Evolutionary conservation across 30 jellyfish, hydroid and myxozoan species (phyloP).

Genomic region (Aurelia sp.): DNA sequence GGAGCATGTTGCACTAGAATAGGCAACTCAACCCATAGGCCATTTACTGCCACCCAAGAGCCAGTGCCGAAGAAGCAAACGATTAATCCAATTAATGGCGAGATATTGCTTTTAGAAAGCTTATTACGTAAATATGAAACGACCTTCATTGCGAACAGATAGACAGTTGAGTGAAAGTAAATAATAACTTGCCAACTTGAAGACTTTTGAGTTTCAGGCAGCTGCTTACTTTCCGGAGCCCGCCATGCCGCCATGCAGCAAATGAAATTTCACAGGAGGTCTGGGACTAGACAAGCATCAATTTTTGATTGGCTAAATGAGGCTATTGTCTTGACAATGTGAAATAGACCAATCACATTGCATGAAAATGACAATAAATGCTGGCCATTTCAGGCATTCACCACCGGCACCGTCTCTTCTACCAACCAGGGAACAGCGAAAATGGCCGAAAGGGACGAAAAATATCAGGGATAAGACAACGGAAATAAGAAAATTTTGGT

Average conservation of each 20-base stretch:
- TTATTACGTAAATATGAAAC: slow-evolving; percentile 35
- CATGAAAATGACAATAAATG: too few relatives aligned
- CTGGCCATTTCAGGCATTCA: too few relatives aligned
- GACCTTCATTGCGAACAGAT: slow-evolving; percentile 1
- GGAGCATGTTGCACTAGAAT: slow-evolving; percentile 72
- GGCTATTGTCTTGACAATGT: too few relatives aligned
- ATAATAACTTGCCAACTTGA: too few relatives aligned
- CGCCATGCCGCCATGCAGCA: slow-evolving; percentile 53
- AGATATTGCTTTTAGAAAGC: slow-evolving; percentile 32
- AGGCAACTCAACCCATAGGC: slow-evolving; percentile 93
- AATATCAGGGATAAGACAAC: too few relatives aligned
- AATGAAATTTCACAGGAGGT: background rate
- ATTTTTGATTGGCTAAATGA: too few relatives aligned
- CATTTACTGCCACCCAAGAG: slow-evolving; percentile 91
- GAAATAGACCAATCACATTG: too few relatives aligned
- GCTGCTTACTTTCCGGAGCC: slow-evolving; percentile 9
- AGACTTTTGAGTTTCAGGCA: background rate
- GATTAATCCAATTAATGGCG: slow-evolving; percentile 51
- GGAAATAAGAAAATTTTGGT: too few relatives aligned
- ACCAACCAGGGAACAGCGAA: too few relatives aligned
- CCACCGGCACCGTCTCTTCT: too few relatives aligned
- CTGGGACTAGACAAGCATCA: background rate
- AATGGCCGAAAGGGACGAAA: too few relatives aligned
- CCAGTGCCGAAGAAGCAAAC: slow-evolving; percentile 85
- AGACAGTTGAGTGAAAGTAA: too few relatives aligned